Percentiles rank a stretch among this genome's conserved stretches.
These are phyloP conservation scores for Pantherophis guttatus DNA, from an alignment of 2,113 vertebrate genomes.

Conservation along the genomic window DNA sequence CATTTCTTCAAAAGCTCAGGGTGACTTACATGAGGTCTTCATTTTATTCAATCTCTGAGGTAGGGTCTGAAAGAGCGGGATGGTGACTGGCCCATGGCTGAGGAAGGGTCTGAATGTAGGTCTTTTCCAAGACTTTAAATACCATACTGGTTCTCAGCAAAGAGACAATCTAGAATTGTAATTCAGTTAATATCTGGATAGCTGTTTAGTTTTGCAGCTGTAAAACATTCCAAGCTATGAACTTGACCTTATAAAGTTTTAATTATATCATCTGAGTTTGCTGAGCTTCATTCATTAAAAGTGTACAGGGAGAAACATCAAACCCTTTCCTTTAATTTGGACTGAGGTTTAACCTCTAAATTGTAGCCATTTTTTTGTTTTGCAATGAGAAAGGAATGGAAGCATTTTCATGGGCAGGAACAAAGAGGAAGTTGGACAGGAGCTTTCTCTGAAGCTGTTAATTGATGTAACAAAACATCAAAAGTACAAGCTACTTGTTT, in stretches of 20 bases:
- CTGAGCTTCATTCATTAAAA: not conserved
- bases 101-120: not conserved
- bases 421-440: slow-evolving; percentile 35
- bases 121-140: not conserved
- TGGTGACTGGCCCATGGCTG: not conserved
- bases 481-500: slow-evolving; percentile 25
- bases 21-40: not conserved
- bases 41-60: not conserved
- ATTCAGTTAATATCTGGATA: not conserved
- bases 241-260: not conserved
- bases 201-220: not conserved
- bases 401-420: not conserved
- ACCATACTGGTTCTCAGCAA: not conserved
- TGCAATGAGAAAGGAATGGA: not conserved
- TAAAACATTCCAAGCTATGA: not conserved
- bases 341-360: rapidly evolving
- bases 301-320: not conserved
- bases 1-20: not conserved
- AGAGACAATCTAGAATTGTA: not conserved
- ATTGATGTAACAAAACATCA: slow-evolving; percentile 10
- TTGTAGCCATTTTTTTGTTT: not conserved
- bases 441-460: not conserved
- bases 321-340: not conserved
- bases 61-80: not conserved
- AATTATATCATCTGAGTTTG: not conserved